These are phyloP conservation scores for Avahi laniger DNA, from an alignment of 2,797 vertebrate species.

Conservation along the genomic window DNA sequence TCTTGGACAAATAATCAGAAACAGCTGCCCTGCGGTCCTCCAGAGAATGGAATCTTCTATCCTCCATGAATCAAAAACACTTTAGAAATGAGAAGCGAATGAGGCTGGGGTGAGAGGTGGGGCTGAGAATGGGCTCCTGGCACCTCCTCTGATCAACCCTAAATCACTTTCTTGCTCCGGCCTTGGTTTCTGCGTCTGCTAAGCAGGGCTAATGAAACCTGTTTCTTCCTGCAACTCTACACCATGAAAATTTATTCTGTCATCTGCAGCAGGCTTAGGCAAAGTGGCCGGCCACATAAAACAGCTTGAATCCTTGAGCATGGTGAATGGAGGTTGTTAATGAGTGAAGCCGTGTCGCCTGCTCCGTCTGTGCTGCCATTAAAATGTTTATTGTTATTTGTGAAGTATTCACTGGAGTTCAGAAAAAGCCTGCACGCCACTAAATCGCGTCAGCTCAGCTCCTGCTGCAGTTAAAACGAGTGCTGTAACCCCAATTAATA, in stretches of 20 bases:
- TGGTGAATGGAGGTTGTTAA: conserved; percentile 13
- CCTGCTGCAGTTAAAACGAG: background rate
- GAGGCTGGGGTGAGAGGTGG: background rate
- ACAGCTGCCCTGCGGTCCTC: conserved; percentile 43
- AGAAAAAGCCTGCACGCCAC: background rate
- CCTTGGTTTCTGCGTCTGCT: conserved; percentile 9
- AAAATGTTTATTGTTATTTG: conserved; percentile 50
- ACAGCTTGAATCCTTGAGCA: conserved; percentile 1
- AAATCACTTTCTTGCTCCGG: background rate
- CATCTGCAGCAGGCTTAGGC: background rate
- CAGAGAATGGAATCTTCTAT: conserved; percentile 44
- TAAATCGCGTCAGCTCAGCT: conserved; percentile 5
- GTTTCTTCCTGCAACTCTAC: background rate
- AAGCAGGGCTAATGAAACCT: background rate
- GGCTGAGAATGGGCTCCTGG: background rate
- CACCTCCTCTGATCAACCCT: background rate
- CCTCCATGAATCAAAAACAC: background rate
- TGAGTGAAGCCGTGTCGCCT: background rate
- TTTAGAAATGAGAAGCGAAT: background rate
- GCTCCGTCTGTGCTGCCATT: background rate
- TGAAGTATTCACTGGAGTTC: conserved; percentile 50
- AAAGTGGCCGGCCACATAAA: conserved; percentile 16
- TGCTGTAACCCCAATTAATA: conserved; percentile 50
- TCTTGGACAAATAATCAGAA: conserved; percentile 54
- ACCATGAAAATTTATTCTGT: background rate